Evolutionary conservation across 2,888 invertebrate species (phyloP).

Genomic region (Pammene aurita): DNA sequence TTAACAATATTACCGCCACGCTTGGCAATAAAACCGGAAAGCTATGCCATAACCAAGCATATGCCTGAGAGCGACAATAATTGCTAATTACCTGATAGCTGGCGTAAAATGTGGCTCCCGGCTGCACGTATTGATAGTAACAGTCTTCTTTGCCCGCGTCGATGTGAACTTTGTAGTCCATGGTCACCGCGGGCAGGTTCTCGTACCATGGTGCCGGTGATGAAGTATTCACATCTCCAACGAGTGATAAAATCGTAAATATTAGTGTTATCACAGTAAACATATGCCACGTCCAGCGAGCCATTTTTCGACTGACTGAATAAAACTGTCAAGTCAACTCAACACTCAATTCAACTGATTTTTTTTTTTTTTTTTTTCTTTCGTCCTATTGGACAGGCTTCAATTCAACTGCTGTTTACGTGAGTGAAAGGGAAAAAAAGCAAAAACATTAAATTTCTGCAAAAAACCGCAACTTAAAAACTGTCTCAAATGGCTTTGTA

Average conservation of each 20-base stretch:
- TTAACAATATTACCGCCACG: neutral
- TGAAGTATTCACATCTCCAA: conserved; percentile 77
- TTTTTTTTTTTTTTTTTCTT: no score
- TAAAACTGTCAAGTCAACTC: conserved; percentile 19
- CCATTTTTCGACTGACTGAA: conserved; percentile 63
- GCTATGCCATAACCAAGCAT: conserved; percentile 27
- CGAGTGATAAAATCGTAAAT: conserved; percentile 80
- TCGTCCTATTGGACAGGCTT: no score
- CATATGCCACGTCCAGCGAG: conserved; percentile 81
- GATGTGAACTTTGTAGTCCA: conserved; percentile 98
- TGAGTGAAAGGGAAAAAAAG: conserved; percentile 36
- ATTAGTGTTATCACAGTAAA: conserved; percentile 72
- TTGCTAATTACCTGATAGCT: conserved; percentile 91
- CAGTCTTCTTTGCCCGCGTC: conserved; percentile 97
- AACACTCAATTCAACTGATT: no score
- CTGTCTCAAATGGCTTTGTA: conserved; percentile 14
- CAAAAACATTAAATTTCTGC: neutral
- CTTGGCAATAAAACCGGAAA: conserved; percentile 23
- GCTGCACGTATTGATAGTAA: conserved; percentile 96
- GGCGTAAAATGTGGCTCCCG: conserved; percentile 95
- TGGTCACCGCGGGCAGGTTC: conserved; percentile 94
- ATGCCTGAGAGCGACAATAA: conserved; percentile 42
- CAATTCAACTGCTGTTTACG: conserved; percentile 15
- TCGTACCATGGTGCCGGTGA: conserved; percentile 91
- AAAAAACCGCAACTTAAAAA: neutral